A percentile compares a stretch with the other conserved stretches of the same genome.
These are phyloP conservation scores for Spodoptera frugiperda DNA, from an alignment of 1,140 invertebrate genomes.

Conservation along the genomic window DNA sequence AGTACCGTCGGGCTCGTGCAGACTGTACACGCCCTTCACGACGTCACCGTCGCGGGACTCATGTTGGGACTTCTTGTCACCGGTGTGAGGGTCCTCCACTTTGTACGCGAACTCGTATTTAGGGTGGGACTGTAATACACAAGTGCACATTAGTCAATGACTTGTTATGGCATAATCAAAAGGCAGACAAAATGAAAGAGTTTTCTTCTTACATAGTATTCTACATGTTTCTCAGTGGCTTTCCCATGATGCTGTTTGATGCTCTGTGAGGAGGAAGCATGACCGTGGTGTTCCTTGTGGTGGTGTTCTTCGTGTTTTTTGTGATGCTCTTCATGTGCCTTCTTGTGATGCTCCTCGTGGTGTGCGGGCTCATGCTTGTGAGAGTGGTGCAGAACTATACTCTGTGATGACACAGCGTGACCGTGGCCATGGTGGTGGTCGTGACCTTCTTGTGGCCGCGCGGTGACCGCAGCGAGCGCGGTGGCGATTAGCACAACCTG, in stretches of 20 bases:
- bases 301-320: conserved; percentile 25
- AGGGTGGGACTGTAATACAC: conserved; percentile 57
- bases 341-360: background rate
- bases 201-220: conserved; percentile 61
- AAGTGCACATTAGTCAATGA: background rate
- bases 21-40: conserved; percentile 78
- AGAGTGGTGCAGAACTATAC: background rate
- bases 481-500: background rate
- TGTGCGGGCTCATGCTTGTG: background rate
- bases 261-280: background rate
- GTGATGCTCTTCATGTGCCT: background rate
- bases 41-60: conserved; percentile 71
- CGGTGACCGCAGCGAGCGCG: conserved; percentile 61
- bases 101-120: conserved; percentile 81
- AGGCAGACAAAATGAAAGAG: too few relatives aligned
- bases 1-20: conserved; percentile 80
- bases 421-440: conserved; percentile 7
- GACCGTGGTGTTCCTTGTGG: background rate
- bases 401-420: conserved; percentile 23
- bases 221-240: conserved; percentile 43
- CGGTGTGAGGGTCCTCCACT: conserved; percentile 68
- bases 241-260: conserved; percentile 45
- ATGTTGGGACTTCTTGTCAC: conserved; percentile 68
- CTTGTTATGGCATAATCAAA: too few relatives aligned
- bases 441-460: conserved; percentile 16